These are phyloP conservation scores for Salvator merianae DNA, from an alignment of 2,113 vertebrate species.

Conservation along the genomic window DNA sequence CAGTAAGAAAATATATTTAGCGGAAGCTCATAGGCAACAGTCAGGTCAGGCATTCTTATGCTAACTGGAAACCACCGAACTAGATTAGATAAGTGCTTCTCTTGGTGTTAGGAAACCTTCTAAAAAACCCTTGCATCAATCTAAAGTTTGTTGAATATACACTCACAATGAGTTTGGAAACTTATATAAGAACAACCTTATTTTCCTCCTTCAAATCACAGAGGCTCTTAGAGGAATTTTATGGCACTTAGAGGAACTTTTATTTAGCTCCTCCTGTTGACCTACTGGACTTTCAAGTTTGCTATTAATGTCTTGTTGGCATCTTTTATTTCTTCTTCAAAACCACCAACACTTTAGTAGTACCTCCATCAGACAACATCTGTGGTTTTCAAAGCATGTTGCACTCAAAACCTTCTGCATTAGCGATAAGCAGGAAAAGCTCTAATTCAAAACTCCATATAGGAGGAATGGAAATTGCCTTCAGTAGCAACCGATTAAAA, in stretches of 20 bases:
- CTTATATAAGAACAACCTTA: background rate
- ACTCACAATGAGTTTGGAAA: background rate
- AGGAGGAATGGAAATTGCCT: slow-evolving; percentile 58
- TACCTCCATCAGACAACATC: background rate
- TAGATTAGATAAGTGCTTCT: background rate
- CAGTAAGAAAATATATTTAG: background rate
- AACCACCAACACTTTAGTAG: background rate
- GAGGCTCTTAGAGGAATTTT: background rate
- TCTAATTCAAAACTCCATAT: background rate
- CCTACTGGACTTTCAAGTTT: no score
- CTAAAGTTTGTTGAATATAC: no score
- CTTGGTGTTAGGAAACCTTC: no score
- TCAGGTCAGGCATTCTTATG: background rate
- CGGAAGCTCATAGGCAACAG: background rate
- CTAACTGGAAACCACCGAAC: background rate
- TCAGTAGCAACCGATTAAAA: slow-evolving; percentile 49
- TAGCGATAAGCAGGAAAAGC: background rate
- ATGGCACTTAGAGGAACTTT: background rate
- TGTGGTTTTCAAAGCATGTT: background rate
- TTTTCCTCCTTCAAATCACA: background rate
- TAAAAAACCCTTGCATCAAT: no score
- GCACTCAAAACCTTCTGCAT: background rate
- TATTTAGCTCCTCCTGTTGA: background rate
- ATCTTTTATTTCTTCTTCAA: background rate
- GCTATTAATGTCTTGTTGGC: background rate